Evolutionary conservation across 2,113 vertebrate genomes (phyloP), one percentile per base, ranked within the genome.

Genomic region (Carassius gibelio): DNA sequence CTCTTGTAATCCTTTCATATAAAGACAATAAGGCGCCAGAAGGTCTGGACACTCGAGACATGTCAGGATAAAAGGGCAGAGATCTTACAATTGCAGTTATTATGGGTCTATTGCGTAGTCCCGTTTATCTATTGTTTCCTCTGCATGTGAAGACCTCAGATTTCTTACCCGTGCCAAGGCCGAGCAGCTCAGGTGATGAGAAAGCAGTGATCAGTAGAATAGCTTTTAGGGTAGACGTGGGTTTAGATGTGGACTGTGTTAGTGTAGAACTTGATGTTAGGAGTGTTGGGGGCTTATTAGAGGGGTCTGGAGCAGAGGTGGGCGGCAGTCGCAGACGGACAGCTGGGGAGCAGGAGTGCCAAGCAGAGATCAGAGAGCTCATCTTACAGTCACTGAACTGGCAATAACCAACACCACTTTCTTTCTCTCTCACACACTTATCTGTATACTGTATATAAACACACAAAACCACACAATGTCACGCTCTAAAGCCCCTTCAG

Each of bases 341-440:
- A 95, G 93, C 93, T 95, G 95, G 92, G 90, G 91, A 91, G 91
- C 92, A 92, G 92, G 93, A 95, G 90, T 92, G 90, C 91, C 90
- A 84, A 90, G 89, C 85, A 69, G 38, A 91, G 92, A 93, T 94
- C 93, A 94, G 90, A 93, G 91, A 89, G 91, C 91, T 93, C 68
- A 82, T 86, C 89, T 90, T 92, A 92, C 89, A 89, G 88, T 84
- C 83, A 38, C 42, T 61, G 88, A 91, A 89, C 74, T 52, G 61
- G 71, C 34, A 83, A 23, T n/a, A 57, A 13, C 45, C 69, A 59
- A 68, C 17, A 42, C 62, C 61, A 38, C 34, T 48, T 66, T 61
- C 76, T n/a, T 38, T 72, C 62, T 61, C 72, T 75, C 21, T 50
- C 74, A 55, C 59, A 34, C 84, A 48, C 55, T 76, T 34, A 64